A percentile compares a stretch with the other conserved stretches of the same genome.
Conservation (phyloP, 2,888 invertebrate genomes). For the Pharmacophagus antenor region DNA sequence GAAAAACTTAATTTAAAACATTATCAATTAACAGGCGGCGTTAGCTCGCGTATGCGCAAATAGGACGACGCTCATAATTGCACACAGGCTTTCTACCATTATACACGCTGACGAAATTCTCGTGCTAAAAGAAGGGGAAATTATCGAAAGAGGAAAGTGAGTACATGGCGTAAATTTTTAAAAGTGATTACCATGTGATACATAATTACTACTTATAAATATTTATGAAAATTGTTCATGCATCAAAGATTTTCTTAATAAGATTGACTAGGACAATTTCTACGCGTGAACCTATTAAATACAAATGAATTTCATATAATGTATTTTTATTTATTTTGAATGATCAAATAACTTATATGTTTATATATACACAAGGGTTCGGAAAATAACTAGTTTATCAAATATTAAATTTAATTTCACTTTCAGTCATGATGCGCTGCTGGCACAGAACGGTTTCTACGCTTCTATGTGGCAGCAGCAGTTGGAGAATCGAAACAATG, state of each 20-base stretch:
- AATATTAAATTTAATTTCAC: slow-evolving; percentile 67
- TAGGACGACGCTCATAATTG: slow-evolving; percentile 95
- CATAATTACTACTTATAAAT: too few relatives aligned
- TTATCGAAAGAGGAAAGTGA: slow-evolving; percentile 92
- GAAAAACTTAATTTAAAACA: neutral
- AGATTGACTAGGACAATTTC: too few relatives aligned
- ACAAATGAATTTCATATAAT: too few relatives aligned
- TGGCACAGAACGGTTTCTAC: slow-evolving; percentile 87
- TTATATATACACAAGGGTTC: too few relatives aligned
- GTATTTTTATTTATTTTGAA: too few relatives aligned
- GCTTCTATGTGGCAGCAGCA: slow-evolving; percentile 97
- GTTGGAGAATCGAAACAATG: slow-evolving; percentile 79
- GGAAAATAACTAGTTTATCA: neutral
- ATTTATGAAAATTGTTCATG: too few relatives aligned
- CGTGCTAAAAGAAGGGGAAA: slow-evolving; percentile 94
- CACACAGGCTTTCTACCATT: slow-evolving; percentile 96
- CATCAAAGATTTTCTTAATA: too few relatives aligned
- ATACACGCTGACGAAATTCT: slow-evolving; percentile 97
- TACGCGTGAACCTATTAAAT: too few relatives aligned
- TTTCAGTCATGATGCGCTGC: slow-evolving; percentile 85
- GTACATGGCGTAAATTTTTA: too few relatives aligned
- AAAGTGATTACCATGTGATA: too few relatives aligned
- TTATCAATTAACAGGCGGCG: slow-evolving; percentile 78
- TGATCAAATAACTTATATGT: too few relatives aligned
- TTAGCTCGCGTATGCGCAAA: slow-evolving; percentile 88